Evolutionary conservation across 1,140 invertebrate species (phyloP).

Genomic region (Delia radicum): DNA sequence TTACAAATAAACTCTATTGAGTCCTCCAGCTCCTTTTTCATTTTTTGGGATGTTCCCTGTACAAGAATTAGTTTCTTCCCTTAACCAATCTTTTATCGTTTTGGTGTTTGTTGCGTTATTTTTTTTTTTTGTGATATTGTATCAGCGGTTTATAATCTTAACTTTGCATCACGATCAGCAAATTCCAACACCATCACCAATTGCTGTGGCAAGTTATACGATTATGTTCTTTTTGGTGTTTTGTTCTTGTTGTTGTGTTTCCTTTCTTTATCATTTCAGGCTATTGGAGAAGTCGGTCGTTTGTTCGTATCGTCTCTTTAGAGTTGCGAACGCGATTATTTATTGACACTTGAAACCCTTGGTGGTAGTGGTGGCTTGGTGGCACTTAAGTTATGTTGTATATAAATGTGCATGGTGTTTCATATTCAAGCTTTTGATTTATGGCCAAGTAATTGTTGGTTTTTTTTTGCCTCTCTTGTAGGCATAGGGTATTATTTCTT

Average conservation of each 20-base stretch:
- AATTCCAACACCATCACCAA: constrained; percentile 35
- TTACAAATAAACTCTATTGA: no score
- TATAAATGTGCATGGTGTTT: constrained; percentile 21
- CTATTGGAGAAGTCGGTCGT: constrained; percentile 1
- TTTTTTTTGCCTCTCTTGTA: constrained; percentile 29
- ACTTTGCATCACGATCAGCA: constrained; percentile 42
- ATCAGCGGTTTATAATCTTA: constrained; percentile 42
- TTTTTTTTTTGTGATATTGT: constrained; percentile 27
- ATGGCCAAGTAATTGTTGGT: constrained; percentile 56
- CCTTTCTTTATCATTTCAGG: neutral
- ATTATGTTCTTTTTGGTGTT: neutral
- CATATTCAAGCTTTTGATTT: constrained; percentile 48
- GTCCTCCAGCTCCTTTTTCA: no score
- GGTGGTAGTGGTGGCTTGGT: neutral
- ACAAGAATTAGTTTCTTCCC: neutral
- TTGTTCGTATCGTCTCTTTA: neutral
- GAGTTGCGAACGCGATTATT: constrained; percentile 42
- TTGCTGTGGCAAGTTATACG: constrained; percentile 9
- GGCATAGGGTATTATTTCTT: neutral
- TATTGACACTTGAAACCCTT: constrained; percentile 54
- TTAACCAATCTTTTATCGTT: neutral
- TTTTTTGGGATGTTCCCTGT: no score
- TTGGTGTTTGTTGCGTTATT: neutral
- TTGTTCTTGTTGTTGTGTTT: neutral
- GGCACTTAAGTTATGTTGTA: constrained; percentile 10